These are phyloP conservation scores for Phania funesta DNA, from an alignment of 2,888 invertebrate genomes.

Conservation along the genomic window DNA sequence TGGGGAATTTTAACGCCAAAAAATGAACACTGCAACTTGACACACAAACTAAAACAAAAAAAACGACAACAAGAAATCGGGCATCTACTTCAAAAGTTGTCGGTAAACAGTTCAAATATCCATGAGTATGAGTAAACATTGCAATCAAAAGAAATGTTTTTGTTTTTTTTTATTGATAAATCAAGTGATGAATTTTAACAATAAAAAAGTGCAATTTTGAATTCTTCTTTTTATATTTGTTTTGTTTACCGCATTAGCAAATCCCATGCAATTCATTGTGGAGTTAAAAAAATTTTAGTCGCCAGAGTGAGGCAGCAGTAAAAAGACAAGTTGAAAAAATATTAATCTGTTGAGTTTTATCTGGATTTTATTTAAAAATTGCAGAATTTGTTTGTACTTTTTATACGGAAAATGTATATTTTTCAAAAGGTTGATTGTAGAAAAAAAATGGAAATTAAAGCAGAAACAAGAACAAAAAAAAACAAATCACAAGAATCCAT, in stretches of 20 bases:
- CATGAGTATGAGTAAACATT: conserved; percentile 21
- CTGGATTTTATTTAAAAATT: conserved; percentile 33
- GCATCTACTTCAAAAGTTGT: conserved; percentile 69
- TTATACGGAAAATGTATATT: conserved; percentile 2
- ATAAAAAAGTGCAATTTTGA: conserved; percentile 6
- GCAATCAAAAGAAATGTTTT: conserved; percentile 36
- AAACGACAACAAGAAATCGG: conserved; percentile 31
- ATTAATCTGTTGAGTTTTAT: conserved; percentile 27
- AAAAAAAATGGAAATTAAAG: not conserved
- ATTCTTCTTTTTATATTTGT: not conserved
- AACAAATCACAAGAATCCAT: not conserved
- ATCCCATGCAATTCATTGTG: conserved; percentile 33
- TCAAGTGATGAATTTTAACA: conserved; percentile 56
- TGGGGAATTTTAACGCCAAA: conserved; percentile 44
- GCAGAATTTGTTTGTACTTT: conserved; percentile 9
- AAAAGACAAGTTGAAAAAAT: conserved; percentile 6
- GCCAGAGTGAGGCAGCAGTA: conserved; percentile 32
- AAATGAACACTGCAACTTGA: not conserved
- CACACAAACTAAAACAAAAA: not conserved
- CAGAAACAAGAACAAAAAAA: not conserved
- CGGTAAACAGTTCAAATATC: conserved; percentile 62
- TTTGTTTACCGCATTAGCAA: conserved; percentile 61
- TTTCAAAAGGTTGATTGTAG: conserved; percentile 40
- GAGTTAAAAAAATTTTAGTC: conserved; percentile 14
- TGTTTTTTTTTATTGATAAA: conserved; percentile 50